These are phyloP conservation scores for Lagria hirta DNA, from an alignment of 2,888 invertebrate genomes.

Conservation along the genomic window DNA sequence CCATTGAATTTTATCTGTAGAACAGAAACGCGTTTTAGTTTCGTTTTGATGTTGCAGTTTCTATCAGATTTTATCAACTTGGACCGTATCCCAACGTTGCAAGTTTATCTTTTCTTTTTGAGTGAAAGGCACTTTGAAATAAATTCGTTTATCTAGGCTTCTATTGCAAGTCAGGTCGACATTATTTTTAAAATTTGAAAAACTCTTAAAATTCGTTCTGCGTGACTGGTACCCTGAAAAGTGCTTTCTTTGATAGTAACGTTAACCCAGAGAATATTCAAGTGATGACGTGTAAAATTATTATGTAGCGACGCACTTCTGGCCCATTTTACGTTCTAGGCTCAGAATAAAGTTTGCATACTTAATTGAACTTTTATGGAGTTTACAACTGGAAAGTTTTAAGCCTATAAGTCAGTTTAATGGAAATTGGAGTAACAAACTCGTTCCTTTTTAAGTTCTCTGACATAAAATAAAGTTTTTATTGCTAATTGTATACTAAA, in stretches of 20 bases:
- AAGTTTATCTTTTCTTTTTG: slow-evolving; percentile 29
- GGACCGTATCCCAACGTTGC: slow-evolving; percentile 19
- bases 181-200: slow-evolving; percentile 18
- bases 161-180: slow-evolving; percentile 11
- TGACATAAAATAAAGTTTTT: no score
- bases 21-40: slow-evolving; percentile 12
- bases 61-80: slow-evolving; percentile 22
- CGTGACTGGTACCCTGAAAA: slow-evolving; percentile 15
- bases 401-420: no score
- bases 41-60: slow-evolving; percentile 9
- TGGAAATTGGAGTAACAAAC: no score
- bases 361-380: slow-evolving; percentile 21
- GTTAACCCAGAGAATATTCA: slow-evolving; percentile 10
- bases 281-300: slow-evolving; percentile 25
- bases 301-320: slow-evolving; percentile 24
- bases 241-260: slow-evolving; percentile 16
- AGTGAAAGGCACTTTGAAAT: slow-evolving; percentile 23
- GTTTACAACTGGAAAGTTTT: slow-evolving; percentile 16
- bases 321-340: slow-evolving; percentile 19
- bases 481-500: no score
- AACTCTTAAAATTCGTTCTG: slow-evolving; percentile 21
- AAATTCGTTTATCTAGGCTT: slow-evolving; percentile 26
- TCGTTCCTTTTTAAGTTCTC: no score
- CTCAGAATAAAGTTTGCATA: slow-evolving; percentile 15
- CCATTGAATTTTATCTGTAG: slow-evolving; percentile 10